A percentile compares a stretch with the other conserved stretches of the same genome.
Conservation (phyloP, 2,113 vertebrate species). For the Chitala chitala region DNA sequence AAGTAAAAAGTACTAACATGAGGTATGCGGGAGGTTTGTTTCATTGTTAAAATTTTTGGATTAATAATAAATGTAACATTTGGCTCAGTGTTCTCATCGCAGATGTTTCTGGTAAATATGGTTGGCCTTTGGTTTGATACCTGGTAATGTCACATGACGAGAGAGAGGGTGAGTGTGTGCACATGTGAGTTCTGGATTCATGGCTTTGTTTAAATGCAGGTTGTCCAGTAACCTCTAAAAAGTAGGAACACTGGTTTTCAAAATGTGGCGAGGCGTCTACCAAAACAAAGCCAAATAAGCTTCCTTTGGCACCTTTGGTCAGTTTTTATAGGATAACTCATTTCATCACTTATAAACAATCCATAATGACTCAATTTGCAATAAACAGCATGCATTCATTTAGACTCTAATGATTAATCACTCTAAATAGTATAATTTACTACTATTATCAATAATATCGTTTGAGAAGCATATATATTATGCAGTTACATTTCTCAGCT, state of each 20-base stretch:
- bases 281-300: neutral
- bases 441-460: neutral
- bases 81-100: neutral
- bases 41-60: neutral
- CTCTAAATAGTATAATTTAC: neutral
- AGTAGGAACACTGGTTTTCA: neutral
- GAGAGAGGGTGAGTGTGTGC: neutral
- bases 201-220: neutral
- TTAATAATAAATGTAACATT: neutral
- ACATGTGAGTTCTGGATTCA: neutral
- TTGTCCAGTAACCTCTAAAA: conserved; percentile 15
- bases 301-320: neutral
- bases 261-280: neutral
- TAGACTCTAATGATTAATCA: too few species aligned
- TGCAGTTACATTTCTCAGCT: too few species aligned
- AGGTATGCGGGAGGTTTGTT: neutral
- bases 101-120: conserved; percentile 24
- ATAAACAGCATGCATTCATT: neutral
- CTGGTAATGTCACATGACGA: conserved; percentile 19
- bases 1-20: neutral
- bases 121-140: conserved; percentile 10
- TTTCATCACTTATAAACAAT: neutral
- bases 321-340: conserved; percentile 1
- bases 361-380: too few species aligned
- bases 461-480: neutral